Base-by-base conservation (phyloP, 2,113 vertebrate genomes). In the Pseudopodoces humilis region DNA sequence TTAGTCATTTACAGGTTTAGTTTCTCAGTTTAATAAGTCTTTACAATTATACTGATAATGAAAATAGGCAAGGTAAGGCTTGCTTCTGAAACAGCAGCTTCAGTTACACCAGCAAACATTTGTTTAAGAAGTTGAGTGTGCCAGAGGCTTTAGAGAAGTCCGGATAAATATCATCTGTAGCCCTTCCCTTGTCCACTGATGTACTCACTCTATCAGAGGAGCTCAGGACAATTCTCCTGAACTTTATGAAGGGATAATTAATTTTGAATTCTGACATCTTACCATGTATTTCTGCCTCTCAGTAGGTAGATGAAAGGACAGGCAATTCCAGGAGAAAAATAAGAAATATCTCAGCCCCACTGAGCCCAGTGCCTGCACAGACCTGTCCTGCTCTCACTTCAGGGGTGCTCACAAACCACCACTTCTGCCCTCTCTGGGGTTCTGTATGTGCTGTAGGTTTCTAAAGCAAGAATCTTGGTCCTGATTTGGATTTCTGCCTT, bases 311-410 rank as follows among this genome's bases (percentile, higher is more conserved):
- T 15, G 27, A 47, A 68, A 77, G 76, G 59, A 33, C 22, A 72
- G 28, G 30, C 10, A 21, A 3, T 31, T 39, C 37, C 2, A 50
- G 63, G 17, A 62, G 28, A 7, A 35, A 47, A 56, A 31, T 2
- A 30, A 6, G 10, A 13, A 9, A 8, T 28, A 7, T 8, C 44
- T 22, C 22, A 52, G 20, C 21, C 13, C 7, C 22, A 1, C 0
- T 13, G 37, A 17, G 1, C 1, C 8, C 35, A 17, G 44, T 2
- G 44, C 37, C 30, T 14, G 53, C 15, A 5, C 53, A 53, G 69
- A 22, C 27, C 67, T 21, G 10, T 7, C 10, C 71, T 7, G 8
- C 46, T 27, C 64, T 50, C 37, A 3, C 6, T 8, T 14, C 39
- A 53, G 22, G 41, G 50, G 11, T 6, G 55, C 27, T 50, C 58